phyloP scores from a whole-genome alignment of 2,888 invertebrate species.

The Temnothorax rugatulus region DNA sequence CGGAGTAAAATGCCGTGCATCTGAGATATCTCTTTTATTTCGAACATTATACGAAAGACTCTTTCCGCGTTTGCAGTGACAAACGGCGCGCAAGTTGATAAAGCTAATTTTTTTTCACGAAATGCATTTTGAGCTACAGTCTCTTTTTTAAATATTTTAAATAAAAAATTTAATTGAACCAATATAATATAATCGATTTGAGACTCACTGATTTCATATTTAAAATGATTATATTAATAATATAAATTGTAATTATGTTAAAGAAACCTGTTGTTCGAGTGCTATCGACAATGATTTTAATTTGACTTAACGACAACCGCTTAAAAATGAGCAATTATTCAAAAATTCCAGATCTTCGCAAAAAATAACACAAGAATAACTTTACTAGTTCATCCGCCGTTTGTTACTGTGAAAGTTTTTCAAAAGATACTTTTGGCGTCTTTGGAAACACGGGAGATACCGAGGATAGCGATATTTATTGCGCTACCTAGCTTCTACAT shows the following conservation, averaged over 20 bases:
- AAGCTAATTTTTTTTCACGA: conserved; percentile 12
- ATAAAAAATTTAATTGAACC: background rate
- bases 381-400: background rate
- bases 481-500: conserved; percentile 32
- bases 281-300: background rate
- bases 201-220: background rate
- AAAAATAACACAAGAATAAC: conserved; percentile 1
- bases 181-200: background rate
- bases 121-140: background rate
- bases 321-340: conserved; percentile 9
- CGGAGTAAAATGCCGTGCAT: background rate
- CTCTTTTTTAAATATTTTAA: background rate
- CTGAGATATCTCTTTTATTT: conserved; percentile 45
- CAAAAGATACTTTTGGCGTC: conserved; percentile 33
- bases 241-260: background rate
- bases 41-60: conserved; percentile 6
- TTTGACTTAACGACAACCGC: background rate
- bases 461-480: conserved; percentile 46
- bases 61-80: conserved; percentile 8
- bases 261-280: background rate
- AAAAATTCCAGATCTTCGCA: background rate
- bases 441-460: conserved; percentile 45
- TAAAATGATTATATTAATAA: background rate
- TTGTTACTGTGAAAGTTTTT: conserved; percentile 40
- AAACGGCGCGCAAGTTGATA: conserved; percentile 11